A percentile compares a stretch with the other conserved stretches of the same genome.
These are phyloP conservation scores for Vipera ursinii DNA, from an alignment of 2,797 vertebrate genomes.

Conservation along the genomic window DNA sequence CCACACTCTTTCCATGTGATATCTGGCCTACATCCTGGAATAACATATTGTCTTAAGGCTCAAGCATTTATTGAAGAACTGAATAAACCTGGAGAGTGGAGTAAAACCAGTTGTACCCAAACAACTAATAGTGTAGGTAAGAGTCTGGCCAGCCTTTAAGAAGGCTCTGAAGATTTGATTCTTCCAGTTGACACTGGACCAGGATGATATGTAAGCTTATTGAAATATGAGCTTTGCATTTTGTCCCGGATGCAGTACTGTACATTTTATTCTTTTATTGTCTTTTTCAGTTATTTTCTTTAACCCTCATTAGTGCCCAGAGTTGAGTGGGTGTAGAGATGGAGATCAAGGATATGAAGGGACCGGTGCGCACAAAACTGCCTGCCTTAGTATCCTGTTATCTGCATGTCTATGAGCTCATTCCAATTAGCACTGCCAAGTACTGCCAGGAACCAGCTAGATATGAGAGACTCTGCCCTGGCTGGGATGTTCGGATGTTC, in stretches of 20 bases:
- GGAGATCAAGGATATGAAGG: too few relatives aligned
- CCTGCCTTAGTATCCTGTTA: too few relatives aligned
- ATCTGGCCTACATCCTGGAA: conserved; percentile 64
- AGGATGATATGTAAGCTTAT: background rate
- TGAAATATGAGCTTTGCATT: background rate
- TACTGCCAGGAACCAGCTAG: too few relatives aligned
- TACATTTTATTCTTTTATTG: background rate
- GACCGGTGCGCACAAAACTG: too few relatives aligned
- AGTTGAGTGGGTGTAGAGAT: background rate
- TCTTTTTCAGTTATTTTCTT: background rate
- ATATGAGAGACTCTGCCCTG: too few relatives aligned
- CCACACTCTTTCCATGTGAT: conserved; percentile 52
- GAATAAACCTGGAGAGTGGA: conserved; percentile 68
- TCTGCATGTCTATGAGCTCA: too few relatives aligned
- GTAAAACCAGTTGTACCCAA: conserved; percentile 56
- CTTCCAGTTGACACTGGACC: background rate
- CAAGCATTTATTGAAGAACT: conserved; percentile 52
- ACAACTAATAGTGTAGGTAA: conserved; percentile 36
- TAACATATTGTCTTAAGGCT: conserved; percentile 71
- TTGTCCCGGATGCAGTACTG: background rate
- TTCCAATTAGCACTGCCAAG: too few relatives aligned
- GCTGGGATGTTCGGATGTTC: too few relatives aligned
- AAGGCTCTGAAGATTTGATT: background rate
- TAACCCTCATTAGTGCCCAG: background rate
- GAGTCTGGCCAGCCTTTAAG: background rate